Evolutionary conservation across 2,113 vertebrate species (phyloP).

Genomic region (Hemiprocne comata): DNA sequence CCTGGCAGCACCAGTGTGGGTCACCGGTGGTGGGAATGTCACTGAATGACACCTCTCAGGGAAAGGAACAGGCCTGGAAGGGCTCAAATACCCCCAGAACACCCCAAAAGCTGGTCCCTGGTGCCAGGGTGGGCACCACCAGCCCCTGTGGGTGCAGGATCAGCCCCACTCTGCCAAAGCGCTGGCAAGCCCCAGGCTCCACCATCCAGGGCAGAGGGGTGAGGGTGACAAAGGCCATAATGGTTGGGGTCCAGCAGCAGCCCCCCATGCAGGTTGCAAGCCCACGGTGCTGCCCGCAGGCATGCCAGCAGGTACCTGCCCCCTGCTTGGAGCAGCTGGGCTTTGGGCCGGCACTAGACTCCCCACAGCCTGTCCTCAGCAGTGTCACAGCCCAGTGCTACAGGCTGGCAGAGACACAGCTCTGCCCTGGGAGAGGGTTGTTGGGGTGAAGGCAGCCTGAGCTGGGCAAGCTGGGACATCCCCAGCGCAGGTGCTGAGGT

Average conservation of each 20-base stretch:
- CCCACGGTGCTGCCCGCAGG: fast-evolving
- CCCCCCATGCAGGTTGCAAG: no score
- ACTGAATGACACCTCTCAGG: background rate
- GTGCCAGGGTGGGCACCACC: no score
- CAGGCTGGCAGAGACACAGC: fast-evolving
- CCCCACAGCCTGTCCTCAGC: fast-evolving
- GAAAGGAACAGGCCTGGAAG: fast-evolving
- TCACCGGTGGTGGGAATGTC: fast-evolving
- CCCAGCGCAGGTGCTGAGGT: background rate
- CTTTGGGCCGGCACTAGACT: background rate
- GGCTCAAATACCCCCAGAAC: background rate
- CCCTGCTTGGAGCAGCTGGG: background rate
- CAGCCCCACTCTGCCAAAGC: no score
- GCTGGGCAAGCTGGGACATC: background rate
- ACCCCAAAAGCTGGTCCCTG: background rate
- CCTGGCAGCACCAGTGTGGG: background rate
- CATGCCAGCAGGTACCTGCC: background rate
- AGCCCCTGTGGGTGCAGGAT: no score
- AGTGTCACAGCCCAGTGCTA: background rate
- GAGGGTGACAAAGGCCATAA: fast-evolving
- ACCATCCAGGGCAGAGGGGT: fast-evolving
- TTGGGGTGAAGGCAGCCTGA: background rate
- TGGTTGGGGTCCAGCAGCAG: background rate
- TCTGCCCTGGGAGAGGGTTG: background rate
- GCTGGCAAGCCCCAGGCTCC: fast-evolving